phyloP scores from a whole-genome alignment of 2,888 invertebrate species.

The Pristionchus maxplancki region DNA sequence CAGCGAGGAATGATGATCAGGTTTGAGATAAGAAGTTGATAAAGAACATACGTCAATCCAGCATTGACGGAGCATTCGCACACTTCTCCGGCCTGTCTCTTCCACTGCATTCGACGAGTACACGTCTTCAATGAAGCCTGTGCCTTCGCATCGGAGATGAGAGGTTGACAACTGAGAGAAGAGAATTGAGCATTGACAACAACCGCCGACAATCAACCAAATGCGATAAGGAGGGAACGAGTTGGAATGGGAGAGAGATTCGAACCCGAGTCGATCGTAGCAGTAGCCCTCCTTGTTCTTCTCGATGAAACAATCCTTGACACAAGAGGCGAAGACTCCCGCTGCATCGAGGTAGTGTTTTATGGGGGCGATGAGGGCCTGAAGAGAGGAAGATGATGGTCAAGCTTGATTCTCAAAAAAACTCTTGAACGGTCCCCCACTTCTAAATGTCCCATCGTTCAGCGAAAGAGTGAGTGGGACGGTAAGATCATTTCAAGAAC shows the following conservation, averaged over 20 bases:
- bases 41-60: constrained; percentile 62
- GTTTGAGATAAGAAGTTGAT: not conserved
- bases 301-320: constrained; percentile 73
- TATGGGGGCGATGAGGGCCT: constrained; percentile 69
- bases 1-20: not conserved
- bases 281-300: constrained; percentile 73
- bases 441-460: not conserved
- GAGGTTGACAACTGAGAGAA: constrained; percentile 70
- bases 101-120: constrained; percentile 71
- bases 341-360: constrained; percentile 71
- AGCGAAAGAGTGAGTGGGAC: constrained; percentile 13
- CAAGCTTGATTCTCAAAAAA: not conserved
- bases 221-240: not conserved
- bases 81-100: constrained; percentile 72
- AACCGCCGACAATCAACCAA: not conserved
- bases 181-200: not conserved
- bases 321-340: constrained; percentile 71
- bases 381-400: too few relatives aligned
- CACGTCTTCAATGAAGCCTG: constrained; percentile 67
- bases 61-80: constrained; percentile 74
- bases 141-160: constrained; percentile 70
- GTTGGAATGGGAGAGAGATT: not conserved
- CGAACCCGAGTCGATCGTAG: constrained; percentile 69
- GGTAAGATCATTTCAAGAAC: not conserved
- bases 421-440: not conserved